A percentile compares a stretch with the other conserved stretches of the same genome.
Conservation (phyloP, 2,888 invertebrate species). For the Aspidiotus destructor region DNA sequence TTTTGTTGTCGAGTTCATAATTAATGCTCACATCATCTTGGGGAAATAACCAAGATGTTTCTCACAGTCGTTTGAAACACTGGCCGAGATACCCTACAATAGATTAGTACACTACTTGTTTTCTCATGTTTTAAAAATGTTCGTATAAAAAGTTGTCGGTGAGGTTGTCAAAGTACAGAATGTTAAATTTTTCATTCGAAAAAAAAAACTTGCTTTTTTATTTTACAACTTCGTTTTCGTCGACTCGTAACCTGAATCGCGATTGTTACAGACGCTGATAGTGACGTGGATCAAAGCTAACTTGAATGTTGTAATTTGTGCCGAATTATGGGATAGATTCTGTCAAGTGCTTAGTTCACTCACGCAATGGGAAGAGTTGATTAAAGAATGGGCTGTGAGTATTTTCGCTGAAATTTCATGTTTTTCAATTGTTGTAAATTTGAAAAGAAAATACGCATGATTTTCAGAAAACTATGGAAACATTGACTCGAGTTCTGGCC, state of each 20-base stretch:
- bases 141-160: no score
- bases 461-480: constrained; percentile 85
- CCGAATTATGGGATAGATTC: constrained; percentile 88
- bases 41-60: constrained; percentile 3
- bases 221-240: no score
- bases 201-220: no score
- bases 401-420: background rate
- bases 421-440: background rate
- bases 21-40: background rate
- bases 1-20: no score
- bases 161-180: no score
- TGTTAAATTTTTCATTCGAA: no score
- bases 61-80: background rate
- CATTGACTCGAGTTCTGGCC: constrained; percentile 85
- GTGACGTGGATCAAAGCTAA: constrained; percentile 98
- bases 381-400: constrained; percentile 90
- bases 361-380: constrained; percentile 87
- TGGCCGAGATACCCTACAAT: constrained; percentile 7
- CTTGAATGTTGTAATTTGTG: constrained; percentile 79
- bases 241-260: background rate
- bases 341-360: constrained; percentile 74
- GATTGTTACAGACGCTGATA: constrained; percentile 74
- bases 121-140: background rate
- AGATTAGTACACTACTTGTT: background rate
- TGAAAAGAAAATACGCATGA: no score